Percentiles rank a stretch among this genome's conserved stretches.
These are phyloP conservation scores for Hanleya hanleyi DNA, from an alignment of 2,888 invertebrate species.

Conservation along the genomic window DNA sequence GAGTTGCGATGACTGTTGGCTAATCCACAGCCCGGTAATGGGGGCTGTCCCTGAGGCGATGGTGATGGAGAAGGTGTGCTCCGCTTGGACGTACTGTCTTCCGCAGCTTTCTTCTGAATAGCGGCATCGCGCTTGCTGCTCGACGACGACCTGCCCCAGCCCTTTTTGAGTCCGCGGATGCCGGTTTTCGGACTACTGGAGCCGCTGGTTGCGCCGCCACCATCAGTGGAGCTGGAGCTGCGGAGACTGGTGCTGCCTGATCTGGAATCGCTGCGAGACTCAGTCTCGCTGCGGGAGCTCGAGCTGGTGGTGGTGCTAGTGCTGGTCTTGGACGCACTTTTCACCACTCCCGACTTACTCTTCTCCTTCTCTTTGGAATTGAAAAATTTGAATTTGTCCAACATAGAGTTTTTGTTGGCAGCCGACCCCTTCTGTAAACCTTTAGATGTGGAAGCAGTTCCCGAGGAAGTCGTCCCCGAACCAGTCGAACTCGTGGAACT, in stretches of 20 bases:
- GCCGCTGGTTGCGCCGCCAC: slow-evolving; percentile 74
- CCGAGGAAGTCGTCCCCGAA: slow-evolving; percentile 48
- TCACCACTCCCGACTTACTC: slow-evolving; percentile 61
- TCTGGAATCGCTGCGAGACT: slow-evolving; percentile 92
- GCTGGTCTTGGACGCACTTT: slow-evolving; percentile 57
- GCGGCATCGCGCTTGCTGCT: slow-evolving; percentile 25
- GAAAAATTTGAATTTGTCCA: slow-evolving; percentile 93
- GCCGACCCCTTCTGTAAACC: slow-evolving; percentile 8
- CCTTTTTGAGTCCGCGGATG: slow-evolving; percentile 28
- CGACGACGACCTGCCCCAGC: slow-evolving; percentile 23
- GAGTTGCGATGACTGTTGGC: slow-evolving; percentile 33
- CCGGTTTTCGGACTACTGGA: slow-evolving; percentile 74
- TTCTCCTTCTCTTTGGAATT: slow-evolving; percentile 79
- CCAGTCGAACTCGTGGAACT: slow-evolving; percentile 73
- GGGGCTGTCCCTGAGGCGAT: slow-evolving; percentile 12
- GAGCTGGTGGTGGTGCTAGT: slow-evolving; percentile 45
- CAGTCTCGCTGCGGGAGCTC: slow-evolving; percentile 84
- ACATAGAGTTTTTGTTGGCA: slow-evolving; percentile 86
- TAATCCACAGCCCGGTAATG: not conserved
- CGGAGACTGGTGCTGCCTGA: slow-evolving; percentile 49
- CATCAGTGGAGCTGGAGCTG: slow-evolving; percentile 55
- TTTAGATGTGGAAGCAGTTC: slow-evolving; percentile 71
- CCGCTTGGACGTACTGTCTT: slow-evolving; percentile 26
- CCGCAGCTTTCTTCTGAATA: slow-evolving; percentile 18
- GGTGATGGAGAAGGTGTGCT: slow-evolving; percentile 42